Percentiles rank a stretch among this genome's conserved stretches.
Evolutionary conservation across 2,888 invertebrate genomes (phyloP).

Genomic region (Torymus tubicola): DNA sequence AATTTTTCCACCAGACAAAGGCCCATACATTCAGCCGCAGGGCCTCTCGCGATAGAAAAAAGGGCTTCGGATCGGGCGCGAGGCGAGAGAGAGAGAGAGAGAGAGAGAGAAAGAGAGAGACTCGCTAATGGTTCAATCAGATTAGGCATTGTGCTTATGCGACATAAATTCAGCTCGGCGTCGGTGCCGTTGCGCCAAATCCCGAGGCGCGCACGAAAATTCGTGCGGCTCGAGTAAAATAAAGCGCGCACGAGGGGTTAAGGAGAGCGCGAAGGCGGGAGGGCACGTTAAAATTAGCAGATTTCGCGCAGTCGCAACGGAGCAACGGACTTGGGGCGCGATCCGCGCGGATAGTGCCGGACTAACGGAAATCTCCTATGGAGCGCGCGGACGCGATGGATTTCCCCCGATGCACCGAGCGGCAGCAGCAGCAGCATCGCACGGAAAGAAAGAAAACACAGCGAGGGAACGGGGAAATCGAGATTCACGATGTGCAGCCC

Average conservation of each 20-base stretch:
- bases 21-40: slow-evolving; percentile 11
- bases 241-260: slow-evolving; percentile 21
- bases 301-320: slow-evolving; percentile 29
- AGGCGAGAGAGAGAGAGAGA: background rate
- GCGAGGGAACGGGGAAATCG: slow-evolving; percentile 18
- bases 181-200: background rate
- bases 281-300: slow-evolving; percentile 43
- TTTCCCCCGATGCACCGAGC: slow-evolving; percentile 17
- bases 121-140: slow-evolving; percentile 49
- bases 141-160: slow-evolving; percentile 41
- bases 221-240: slow-evolving; percentile 38
- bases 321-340: slow-evolving; percentile 58
- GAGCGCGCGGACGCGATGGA: slow-evolving; percentile 50
- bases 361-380: slow-evolving; percentile 64
- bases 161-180: slow-evolving; percentile 12
- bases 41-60: too few relatives aligned
- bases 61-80: too few relatives aligned
- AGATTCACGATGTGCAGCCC: slow-evolving; percentile 47
- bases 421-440: background rate
- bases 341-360: slow-evolving; percentile 61
- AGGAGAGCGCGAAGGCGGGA: slow-evolving; percentile 10
- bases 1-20: slow-evolving; percentile 19
- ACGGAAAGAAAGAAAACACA: background rate
- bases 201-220: slow-evolving; percentile 39
- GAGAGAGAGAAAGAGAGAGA: background rate